Conservation (phyloP, 2,797 vertebrate genomes). For the Clarias laeviceps region DNA sequence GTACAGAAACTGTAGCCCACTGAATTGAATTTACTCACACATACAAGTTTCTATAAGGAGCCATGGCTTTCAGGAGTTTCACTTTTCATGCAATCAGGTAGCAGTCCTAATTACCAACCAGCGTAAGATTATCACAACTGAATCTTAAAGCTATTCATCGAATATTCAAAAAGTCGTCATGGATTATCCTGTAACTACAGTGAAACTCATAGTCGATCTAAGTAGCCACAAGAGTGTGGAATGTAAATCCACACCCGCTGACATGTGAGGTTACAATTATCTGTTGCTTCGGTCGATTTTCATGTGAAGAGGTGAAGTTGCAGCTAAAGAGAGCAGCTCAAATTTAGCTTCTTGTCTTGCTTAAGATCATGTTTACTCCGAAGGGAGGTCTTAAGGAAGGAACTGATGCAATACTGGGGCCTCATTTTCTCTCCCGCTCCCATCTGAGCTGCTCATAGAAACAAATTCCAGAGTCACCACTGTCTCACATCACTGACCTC, state of each 20-base stretch:
- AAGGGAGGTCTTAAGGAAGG: slow-evolving; percentile 41
- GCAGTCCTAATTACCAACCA: background rate
- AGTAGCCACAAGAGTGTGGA: background rate
- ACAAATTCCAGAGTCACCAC: slow-evolving; percentile 35
- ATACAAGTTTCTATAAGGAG: background rate
- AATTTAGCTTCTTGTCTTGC: slow-evolving; percentile 15
- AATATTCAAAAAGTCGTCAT: background rate
- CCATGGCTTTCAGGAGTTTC: background rate
- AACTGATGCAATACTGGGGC: slow-evolving; percentile 43
- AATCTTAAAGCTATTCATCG: background rate
- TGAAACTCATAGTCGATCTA: background rate
- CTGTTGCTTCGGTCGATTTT: background rate
- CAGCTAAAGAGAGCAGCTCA: background rate
- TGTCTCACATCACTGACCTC: slow-evolving; percentile 25
- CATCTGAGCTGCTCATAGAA: slow-evolving; percentile 28
- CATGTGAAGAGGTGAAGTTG: background rate
- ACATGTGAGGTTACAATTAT: background rate
- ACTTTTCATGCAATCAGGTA: background rate
- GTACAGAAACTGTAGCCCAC: background rate
- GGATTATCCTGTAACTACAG: background rate
- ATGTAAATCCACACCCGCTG: background rate
- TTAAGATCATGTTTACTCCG: slow-evolving; percentile 32
- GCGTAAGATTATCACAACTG: background rate
- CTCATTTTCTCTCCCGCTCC: slow-evolving; percentile 25
- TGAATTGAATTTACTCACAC: background rate